phyloP scores from a whole-genome alignment of 2,113 vertebrate species.

The Myiozetetes cayanensis region DNA sequence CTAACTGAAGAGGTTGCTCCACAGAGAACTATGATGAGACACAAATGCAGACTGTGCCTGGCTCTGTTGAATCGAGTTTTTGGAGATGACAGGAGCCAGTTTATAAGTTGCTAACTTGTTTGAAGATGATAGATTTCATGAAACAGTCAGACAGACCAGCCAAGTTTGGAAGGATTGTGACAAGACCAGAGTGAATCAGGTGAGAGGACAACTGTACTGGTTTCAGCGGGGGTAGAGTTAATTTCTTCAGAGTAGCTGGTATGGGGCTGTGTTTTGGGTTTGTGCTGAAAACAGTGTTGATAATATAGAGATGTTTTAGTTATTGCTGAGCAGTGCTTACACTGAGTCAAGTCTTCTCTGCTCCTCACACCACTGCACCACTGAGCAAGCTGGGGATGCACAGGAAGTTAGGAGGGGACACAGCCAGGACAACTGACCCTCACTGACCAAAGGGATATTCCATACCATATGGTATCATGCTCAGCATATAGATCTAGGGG shows the following conservation, averaged over 20 bases:
- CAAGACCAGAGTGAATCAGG: neutral
- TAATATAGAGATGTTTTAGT: no score
- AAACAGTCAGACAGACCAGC: neutral
- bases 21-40: neutral
- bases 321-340: no score
- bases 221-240: neutral
- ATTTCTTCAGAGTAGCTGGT: neutral
- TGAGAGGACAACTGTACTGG: neutral
- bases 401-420: no score
- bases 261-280: neutral
- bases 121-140: neutral
- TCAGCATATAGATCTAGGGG: no score
- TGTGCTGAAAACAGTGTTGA: neutral
- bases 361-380: no score
- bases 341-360: no score
- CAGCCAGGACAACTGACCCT: no score
- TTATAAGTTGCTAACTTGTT: neutral
- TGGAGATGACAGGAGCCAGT: neutral
- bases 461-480: no score
- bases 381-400: no score
- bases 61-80: rapidly evolving
- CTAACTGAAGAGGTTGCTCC: neutral
- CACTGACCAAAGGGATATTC: no score
- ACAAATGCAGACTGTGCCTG: neutral
- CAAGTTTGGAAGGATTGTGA: neutral